A percentile compares a stretch with the other conserved stretches of the same genome.
These are phyloP conservation scores for Bicyclus anynana DNA, from an alignment of 1,140 invertebrate species.

Conservation along the genomic window DNA sequence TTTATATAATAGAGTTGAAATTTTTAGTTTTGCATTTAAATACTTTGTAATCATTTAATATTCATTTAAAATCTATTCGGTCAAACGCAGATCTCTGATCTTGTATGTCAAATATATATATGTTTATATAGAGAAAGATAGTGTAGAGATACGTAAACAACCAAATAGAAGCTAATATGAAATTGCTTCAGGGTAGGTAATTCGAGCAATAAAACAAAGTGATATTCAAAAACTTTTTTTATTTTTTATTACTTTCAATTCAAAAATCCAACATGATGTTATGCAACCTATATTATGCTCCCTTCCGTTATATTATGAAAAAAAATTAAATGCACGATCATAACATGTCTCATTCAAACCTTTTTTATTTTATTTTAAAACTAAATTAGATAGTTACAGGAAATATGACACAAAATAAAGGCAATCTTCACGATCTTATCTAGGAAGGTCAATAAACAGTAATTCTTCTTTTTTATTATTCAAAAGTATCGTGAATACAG, in stretches of 20 bases:
- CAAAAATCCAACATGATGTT: constrained; percentile 68
- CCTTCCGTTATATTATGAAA: constrained; percentile 36
- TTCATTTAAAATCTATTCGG: no score
- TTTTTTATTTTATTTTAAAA: constrained; percentile 31
- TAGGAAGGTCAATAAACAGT: background rate
- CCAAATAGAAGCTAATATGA: no score
- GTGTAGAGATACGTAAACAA: no score
- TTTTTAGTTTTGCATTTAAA: no score
- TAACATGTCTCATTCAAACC: constrained; percentile 32
- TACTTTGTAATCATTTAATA: no score
- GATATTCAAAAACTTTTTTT: constrained; percentile 25
- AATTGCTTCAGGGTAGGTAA: no score
- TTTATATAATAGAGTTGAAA: no score
- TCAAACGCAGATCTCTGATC: no score
- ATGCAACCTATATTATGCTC: constrained; percentile 48
- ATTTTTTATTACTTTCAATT: constrained; percentile 69
- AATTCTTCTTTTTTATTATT: background rate
- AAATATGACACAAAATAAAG: constrained; percentile 69
- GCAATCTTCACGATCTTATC: constrained; percentile 12
- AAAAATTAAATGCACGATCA: constrained; percentile 68
- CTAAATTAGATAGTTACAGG: constrained; percentile 62
- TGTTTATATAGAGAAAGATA: no score
- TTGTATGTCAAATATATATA: no score
- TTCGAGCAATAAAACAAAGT: constrained; percentile 28
- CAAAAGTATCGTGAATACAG: background rate